Conservation (phyloP, 2,888 invertebrate species). For the Calliphora vomitoria region DNA sequence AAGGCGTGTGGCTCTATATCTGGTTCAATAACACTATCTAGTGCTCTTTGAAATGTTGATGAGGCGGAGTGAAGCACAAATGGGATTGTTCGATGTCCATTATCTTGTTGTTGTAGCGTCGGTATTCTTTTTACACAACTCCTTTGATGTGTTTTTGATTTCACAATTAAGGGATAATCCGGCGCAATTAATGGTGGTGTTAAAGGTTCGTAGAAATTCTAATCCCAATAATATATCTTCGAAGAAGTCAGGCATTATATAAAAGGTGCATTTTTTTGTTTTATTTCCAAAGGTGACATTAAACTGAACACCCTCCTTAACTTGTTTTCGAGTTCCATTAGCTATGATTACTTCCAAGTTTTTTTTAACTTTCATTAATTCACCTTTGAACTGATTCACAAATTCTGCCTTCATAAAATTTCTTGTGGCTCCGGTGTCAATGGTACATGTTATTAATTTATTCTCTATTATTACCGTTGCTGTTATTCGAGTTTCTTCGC, state of each 20-base stretch:
- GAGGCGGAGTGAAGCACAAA: background rate
- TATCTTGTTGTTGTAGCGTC: background rate
- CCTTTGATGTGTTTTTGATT: background rate
- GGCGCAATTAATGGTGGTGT: background rate
- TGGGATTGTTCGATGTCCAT: background rate
- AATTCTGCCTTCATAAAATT: background rate
- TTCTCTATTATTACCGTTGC: background rate
- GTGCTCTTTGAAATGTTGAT: background rate
- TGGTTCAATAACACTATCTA: background rate
- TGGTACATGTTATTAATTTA: background rate
- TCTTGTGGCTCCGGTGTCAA: background rate
- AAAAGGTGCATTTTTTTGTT: background rate
- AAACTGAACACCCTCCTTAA: background rate
- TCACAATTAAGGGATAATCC: background rate
- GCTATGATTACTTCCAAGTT: background rate
- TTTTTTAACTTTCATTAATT: background rate
- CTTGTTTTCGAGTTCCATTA: background rate
- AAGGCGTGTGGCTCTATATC: slow-evolving; percentile 14
- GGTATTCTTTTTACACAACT: background rate
- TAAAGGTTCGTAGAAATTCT: no score
- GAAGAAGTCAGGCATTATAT: no score
- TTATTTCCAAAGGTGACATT: background rate
- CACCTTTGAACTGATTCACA: background rate
- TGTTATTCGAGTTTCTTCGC: background rate
- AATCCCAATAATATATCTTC: background rate